These are phyloP conservation scores for Hemibagrus wyckioides DNA, from an alignment of 2,113 vertebrate genomes.

Conservation along the genomic window DNA sequence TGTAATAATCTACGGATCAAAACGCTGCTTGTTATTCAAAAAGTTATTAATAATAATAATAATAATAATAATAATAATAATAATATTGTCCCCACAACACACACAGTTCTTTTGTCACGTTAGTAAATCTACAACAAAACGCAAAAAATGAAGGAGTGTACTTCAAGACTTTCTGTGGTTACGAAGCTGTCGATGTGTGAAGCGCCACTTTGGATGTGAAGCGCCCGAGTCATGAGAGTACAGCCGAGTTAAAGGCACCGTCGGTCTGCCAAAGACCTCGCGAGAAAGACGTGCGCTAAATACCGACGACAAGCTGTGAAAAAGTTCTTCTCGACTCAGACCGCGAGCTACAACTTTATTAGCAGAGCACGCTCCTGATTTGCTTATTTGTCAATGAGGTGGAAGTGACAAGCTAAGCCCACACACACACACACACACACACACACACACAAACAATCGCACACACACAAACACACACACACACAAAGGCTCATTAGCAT, in stretches of 20 bases:
- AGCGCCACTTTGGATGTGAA: constrained; percentile 2
- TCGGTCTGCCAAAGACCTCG: constrained; percentile 43
- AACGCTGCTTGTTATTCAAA: not conserved
- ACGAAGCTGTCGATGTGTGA: not conserved
- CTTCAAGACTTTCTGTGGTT: constrained; percentile 19
- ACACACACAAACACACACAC: constrained; percentile 42
- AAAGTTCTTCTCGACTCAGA: constrained; percentile 36
- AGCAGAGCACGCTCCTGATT: constrained; percentile 39
- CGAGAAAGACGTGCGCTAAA: constrained; percentile 48
- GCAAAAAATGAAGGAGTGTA: not conserved
- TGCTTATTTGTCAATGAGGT: constrained; percentile 48
- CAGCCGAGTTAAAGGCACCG: constrained; percentile 50
- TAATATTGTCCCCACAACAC: not conserved
- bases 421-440: constrained; percentile 40
- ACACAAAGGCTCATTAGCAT: constrained; percentile 55
- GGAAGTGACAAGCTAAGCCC: constrained; percentile 52
- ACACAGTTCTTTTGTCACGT: not conserved
- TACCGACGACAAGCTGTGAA: constrained; percentile 44
- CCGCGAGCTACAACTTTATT: constrained; percentile 44
- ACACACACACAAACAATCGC: constrained; percentile 44
- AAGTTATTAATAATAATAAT: no score
- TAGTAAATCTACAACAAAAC: constrained; percentile 16
- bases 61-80: not conserved
- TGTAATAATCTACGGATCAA: not conserved
- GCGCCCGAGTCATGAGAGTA: constrained; percentile 15